phyloP scores from a whole-genome alignment of 2,888 invertebrate genomes.

The Apomyelois bistriatella region DNA sequence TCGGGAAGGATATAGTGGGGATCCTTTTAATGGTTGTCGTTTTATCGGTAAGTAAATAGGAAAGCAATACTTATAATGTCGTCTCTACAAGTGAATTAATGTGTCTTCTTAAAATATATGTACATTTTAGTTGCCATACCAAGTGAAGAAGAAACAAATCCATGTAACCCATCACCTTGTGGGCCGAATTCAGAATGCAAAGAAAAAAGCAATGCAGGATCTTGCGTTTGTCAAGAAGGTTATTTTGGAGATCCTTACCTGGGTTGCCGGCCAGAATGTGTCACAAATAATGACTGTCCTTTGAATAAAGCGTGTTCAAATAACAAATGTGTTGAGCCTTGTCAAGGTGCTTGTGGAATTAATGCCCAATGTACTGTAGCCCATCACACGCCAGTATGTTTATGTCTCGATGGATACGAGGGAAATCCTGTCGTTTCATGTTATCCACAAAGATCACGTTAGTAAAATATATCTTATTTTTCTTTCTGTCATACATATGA shows the following conservation, averaged over 20 bases:
- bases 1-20: slow-evolving; percentile 87
- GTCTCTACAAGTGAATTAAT: neutral
- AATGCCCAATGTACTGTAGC: slow-evolving; percentile 89
- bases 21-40: slow-evolving; percentile 89
- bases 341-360: slow-evolving; percentile 89
- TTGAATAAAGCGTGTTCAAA: slow-evolving; percentile 88
- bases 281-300: slow-evolving; percentile 89
- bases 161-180: slow-evolving; percentile 93
- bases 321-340: slow-evolving; percentile 92
- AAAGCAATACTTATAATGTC: neutral
- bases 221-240: slow-evolving; percentile 89
- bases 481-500: neutral
- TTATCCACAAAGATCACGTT: slow-evolving; percentile 62
- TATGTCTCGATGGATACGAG: slow-evolving; percentile 87
- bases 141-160: slow-evolving; percentile 84
- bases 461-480: slow-evolving; percentile 40
- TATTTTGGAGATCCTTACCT: slow-evolving; percentile 93
- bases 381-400: slow-evolving; percentile 91
- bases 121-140: slow-evolving; percentile 70
- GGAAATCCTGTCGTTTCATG: slow-evolving; percentile 86
- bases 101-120: neutral
- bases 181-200: slow-evolving; percentile 92
- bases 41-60: slow-evolving; percentile 57
- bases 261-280: slow-evolving; percentile 92
- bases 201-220: slow-evolving; percentile 89